These are phyloP conservation scores for Hippolais icterina DNA, from an alignment of 2,113 vertebrate species.

Conservation along the genomic window DNA sequence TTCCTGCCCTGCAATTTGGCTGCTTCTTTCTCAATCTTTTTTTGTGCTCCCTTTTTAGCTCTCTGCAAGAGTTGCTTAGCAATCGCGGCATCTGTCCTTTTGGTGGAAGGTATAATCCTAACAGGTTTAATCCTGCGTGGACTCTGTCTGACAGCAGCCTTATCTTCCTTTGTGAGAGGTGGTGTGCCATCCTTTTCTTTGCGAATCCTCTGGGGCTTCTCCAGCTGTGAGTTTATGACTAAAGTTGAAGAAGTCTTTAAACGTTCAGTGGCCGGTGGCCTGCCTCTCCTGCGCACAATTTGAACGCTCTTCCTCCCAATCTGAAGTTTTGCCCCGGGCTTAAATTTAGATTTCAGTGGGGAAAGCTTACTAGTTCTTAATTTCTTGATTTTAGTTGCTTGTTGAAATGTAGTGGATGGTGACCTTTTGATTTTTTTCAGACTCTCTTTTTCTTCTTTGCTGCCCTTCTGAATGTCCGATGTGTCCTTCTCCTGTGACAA, in stretches of 20 bases:
- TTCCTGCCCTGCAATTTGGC: conserved; percentile 82
- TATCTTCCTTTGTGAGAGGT: conserved; percentile 75
- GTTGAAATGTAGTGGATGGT: conserved; percentile 79
- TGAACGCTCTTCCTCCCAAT: conserved; percentile 83
- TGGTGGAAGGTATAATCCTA: conserved; percentile 91
- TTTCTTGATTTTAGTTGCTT: conserved; percentile 90
- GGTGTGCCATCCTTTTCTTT: conserved; percentile 80
- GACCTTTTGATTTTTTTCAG: conserved; percentile 87
- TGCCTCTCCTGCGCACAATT: conserved; percentile 86
- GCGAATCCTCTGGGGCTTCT: conserved; percentile 82
- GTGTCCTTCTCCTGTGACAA: conserved; percentile 74
- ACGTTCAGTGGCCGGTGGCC: conserved; percentile 90
- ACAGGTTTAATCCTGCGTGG: conserved; percentile 93
- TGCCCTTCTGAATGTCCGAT: conserved; percentile 71
- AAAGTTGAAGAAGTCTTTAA: conserved; percentile 81
- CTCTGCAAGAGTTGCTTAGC: conserved; percentile 95
- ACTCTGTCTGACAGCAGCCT: conserved; percentile 86
- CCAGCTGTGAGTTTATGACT: conserved; percentile 78
- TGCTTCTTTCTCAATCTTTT: conserved; percentile 90
- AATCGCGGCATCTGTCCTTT: conserved; percentile 93
- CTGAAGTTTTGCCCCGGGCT: conserved; percentile 80
- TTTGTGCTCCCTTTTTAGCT: conserved; percentile 92
- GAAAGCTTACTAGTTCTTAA: conserved; percentile 88
- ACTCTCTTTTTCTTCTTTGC: conserved; percentile 82
- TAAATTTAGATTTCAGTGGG: conserved; percentile 92